phyloP scores from a whole-genome alignment of 2,113 vertebrate genomes.

The Apteryx owenii region DNA sequence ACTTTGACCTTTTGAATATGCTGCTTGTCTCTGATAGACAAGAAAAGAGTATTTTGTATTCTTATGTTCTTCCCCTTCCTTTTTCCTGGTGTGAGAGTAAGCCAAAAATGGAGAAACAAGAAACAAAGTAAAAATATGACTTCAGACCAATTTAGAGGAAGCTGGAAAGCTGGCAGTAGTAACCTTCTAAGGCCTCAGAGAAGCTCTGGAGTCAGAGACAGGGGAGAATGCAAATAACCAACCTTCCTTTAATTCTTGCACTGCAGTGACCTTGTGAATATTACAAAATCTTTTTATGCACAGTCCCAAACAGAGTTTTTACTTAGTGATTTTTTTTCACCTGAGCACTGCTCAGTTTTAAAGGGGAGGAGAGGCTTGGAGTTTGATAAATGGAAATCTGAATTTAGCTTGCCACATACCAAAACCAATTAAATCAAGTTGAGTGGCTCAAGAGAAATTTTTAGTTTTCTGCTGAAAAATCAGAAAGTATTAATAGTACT shows the following conservation, averaged over 20 bases:
- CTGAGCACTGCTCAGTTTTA: background rate
- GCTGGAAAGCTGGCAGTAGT: background rate
- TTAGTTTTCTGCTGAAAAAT: conserved; percentile 66
- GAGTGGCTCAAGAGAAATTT: conserved; percentile 42
- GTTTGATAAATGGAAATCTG: conserved; percentile 61
- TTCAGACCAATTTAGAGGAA: conserved; percentile 51
- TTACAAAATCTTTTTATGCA: background rate
- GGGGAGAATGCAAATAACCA: background rate
- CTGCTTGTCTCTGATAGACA: conserved; percentile 48
- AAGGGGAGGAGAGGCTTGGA: background rate
- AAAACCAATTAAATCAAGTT: conserved; percentile 68
- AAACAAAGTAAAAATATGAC: background rate
- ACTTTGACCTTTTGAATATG: conserved; percentile 45
- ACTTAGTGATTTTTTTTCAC: background rate
- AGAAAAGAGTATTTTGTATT: conserved; percentile 54
- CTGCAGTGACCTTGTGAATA: background rate
- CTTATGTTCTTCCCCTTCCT: background rate
- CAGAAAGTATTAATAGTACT: conserved; percentile 68
- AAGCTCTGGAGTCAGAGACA: background rate
- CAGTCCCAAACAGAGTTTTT: background rate
- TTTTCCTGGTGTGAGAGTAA: conserved; percentile 1
- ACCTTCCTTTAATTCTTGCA: background rate
- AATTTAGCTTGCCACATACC: conserved; percentile 57
- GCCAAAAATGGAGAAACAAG: background rate
- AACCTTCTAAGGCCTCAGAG: background rate